A percentile compares a stretch with the other conserved stretches of the same genome.
Conservation (phyloP, 2,888 invertebrate species). For the Oscheius sp. region DNA sequence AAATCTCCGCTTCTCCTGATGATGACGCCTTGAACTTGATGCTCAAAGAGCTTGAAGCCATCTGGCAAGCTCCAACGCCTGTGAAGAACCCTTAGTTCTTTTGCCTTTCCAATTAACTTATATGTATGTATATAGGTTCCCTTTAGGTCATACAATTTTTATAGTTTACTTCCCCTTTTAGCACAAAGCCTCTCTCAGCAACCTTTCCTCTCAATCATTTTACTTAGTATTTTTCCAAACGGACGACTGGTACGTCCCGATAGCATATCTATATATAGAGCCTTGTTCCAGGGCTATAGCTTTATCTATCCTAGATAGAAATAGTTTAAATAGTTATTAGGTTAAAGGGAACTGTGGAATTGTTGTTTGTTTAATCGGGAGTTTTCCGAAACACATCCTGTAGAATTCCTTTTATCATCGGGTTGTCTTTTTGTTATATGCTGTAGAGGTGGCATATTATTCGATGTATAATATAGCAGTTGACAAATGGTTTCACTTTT, state of each 20-base stretch:
- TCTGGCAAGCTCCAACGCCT: constrained; percentile 39
- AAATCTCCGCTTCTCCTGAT: constrained; percentile 24
- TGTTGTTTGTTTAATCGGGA: constrained; percentile 15
- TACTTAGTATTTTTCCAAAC: background rate
- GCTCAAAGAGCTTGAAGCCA: constrained; percentile 48
- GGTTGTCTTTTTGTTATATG: constrained; percentile 16
- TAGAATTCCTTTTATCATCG: constrained; percentile 21
- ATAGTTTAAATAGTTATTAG: constrained; percentile 26
- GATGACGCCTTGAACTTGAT: constrained; percentile 36
- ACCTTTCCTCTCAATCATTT: background rate
- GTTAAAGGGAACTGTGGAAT: constrained; percentile 10
- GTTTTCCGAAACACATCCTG: constrained; percentile 20
- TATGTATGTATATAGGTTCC: constrained; percentile 26
- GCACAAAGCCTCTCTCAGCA: background rate
- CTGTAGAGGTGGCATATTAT: constrained; percentile 27
- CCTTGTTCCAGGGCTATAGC: constrained; percentile 16
- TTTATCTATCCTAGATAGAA: constrained; percentile 16
- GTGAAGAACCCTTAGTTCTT: constrained; percentile 9
- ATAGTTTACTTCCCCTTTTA: background rate
- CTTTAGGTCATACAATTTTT: constrained; percentile 18
- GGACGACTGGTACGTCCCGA: constrained; percentile 16
- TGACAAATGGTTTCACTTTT: constrained; percentile 19
- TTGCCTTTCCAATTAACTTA: background rate
- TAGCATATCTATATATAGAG: constrained; percentile 1
- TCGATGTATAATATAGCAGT: constrained; percentile 17